Conservation (phyloP, 2,888 invertebrate genomes). For the Drosophila algonquin region DNA sequence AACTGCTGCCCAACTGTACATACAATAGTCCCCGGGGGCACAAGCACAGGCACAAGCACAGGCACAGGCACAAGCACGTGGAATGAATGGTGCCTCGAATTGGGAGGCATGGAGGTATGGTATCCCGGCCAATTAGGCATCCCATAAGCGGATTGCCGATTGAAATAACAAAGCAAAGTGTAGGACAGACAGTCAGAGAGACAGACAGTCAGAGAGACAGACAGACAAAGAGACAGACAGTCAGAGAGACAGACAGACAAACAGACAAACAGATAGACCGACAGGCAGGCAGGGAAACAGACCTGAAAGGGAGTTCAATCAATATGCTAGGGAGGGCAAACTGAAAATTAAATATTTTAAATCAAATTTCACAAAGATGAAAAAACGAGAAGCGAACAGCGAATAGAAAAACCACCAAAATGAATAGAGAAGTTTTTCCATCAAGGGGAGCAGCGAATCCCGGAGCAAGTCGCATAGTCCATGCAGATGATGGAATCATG, state of each 20-base stretch:
- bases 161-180: conserved; percentile 13
- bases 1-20: not conserved
- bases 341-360: conserved; percentile 15
- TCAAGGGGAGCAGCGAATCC: conserved; percentile 21
- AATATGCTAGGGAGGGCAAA: conserved; percentile 9
- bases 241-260: not conserved
- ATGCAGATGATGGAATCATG: conserved; percentile 57
- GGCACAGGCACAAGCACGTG: not conserved
- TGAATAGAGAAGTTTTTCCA: conserved; percentile 46
- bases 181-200: not conserved
- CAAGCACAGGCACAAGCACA: not conserved
- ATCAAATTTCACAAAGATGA: conserved; percentile 1
- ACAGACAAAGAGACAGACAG: not conserved
- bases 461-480: not conserved
- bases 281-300: not conserved
- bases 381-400: conserved; percentile 7
- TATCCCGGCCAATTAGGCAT: conserved; percentile 17
- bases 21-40: not conserved
- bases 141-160: conserved; percentile 23
- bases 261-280: not conserved
- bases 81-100: not conserved
- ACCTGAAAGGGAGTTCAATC: not conserved
- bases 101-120: not conserved
- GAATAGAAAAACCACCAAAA: conserved; percentile 34
- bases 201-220: not conserved